Conservation (phyloP, 2,888 invertebrate species). For the Lycaena phlaeas region DNA sequence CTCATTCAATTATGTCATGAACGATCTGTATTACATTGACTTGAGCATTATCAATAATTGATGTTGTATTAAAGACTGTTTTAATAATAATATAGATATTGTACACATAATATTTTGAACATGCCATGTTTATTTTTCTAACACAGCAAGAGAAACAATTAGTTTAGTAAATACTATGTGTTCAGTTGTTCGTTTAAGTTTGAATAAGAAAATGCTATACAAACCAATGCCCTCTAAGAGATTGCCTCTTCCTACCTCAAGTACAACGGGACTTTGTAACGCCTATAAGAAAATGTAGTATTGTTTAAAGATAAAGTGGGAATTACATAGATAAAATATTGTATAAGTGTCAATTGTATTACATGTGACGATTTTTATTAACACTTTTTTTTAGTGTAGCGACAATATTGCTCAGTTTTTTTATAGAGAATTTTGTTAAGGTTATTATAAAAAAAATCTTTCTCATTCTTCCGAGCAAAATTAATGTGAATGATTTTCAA, state of each 20-base stretch:
- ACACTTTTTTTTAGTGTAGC: background rate
- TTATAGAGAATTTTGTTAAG: no score
- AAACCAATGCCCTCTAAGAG: background rate
- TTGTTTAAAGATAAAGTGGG: background rate
- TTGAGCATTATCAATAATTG: background rate
- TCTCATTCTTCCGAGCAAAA: no score
- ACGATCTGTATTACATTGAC: background rate
- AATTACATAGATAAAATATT: background rate
- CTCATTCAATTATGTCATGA: background rate
- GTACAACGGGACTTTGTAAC: conserved; percentile 5
- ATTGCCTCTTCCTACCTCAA: conserved; percentile 6
- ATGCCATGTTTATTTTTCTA: background rate
- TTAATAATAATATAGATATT: background rate
- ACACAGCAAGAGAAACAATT: background rate
- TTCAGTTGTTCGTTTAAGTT: background rate
- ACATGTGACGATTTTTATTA: background rate
- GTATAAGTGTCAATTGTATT: background rate
- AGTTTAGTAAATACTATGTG: background rate
- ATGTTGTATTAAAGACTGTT: conserved; percentile 4
- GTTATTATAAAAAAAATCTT: no score
- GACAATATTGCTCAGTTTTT: background rate
- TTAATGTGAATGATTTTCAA: background rate
- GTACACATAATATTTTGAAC: background rate
- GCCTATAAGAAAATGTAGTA: background rate
- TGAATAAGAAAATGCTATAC: background rate